Base-by-base conservation (phyloP, 2,113 vertebrate genomes). In the Pampusana beccarii region DNA sequence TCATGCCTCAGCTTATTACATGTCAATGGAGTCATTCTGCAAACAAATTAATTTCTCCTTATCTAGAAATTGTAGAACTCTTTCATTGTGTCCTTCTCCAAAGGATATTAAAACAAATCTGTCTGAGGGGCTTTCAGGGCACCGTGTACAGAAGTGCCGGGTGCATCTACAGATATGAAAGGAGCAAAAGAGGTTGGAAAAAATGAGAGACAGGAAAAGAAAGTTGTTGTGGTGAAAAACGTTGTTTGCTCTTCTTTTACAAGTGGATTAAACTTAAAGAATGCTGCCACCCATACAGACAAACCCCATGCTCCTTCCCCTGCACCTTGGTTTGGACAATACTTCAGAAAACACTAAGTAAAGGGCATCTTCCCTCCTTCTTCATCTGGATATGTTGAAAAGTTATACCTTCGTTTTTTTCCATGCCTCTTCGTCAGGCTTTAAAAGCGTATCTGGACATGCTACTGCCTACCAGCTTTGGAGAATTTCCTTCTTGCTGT, bases 31-130 rank as follows among this genome's bases (percentile, higher is more conserved):
- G 34, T 71, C 79, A 88, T 74, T 96, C 72, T 92, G 77, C 67
- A 94, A 92, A 90, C 86, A 92, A 71, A 90, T 84, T 80, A 40
- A 80, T 88, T 90, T 88, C 21, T 86, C 15, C 33, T 80, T 88
- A 78, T 60, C 75, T 80, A 50, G 60, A 64, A 86, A 86, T 21
- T 11, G 18, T 28, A n/a, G 36, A 66, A 36, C 17, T 13, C 38
- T 74, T 29, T 75, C 17, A 28, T 70, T 73, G 46, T 77, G 71
- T 90, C 40, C 44, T 85, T 53, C 33, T 77, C 14, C 53, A 46
- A 58, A 80, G 31, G 81, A 61, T 71, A n/a, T 58, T 42, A 42
- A 80, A 75, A 21, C 58, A 62, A 60, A 42, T 11, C 70, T 69
- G 33, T 46, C 7, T 34, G 71, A 64, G 46, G 54, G 31, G 5